Evolutionary conservation across 64 coral and sea anemone genomes (phyloP).

Genomic region (Porites australiensis): DNA sequence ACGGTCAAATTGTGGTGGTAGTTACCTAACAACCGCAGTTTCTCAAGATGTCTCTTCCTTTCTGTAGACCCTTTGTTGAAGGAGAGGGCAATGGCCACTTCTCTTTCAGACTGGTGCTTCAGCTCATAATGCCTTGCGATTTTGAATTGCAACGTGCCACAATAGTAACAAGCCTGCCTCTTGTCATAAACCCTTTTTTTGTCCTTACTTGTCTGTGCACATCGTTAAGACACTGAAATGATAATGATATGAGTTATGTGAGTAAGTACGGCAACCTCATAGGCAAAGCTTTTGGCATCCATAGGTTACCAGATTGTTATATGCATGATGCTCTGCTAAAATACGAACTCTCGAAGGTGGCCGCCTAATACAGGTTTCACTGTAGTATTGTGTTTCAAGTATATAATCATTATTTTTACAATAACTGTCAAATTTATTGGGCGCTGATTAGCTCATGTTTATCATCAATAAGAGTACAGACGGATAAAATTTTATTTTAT

Average conservation of each 20-base stretch:
- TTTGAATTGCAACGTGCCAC: conserved; percentile 31
- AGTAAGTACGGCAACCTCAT: too few species aligned
- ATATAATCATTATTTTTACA: too few species aligned
- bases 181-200: conserved; percentile 9
- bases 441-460: too few species aligned
- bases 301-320: too few species aligned
- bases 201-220: neutral
- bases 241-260: neutral
- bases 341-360: too few species aligned
- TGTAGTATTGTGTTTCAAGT: too few species aligned
- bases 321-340: too few species aligned
- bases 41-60: conserved; percentile 29
- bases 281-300: too few species aligned
- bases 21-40: conserved; percentile 39
- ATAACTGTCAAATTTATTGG: too few species aligned
- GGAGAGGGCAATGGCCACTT: conserved; percentile 46
- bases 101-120: conserved; percentile 24
- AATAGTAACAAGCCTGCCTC: conserved; percentile 37
- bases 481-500: too few species aligned
- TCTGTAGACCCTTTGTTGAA: conserved; percentile 2
- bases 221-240: conserved; percentile 2
- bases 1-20: conserved; percentile 64
- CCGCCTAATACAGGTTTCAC: too few species aligned
- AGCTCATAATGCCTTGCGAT: conserved; percentile 39
- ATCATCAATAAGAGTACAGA: too few species aligned